Percentiles rank a stretch among this genome's conserved stretches.
These are phyloP conservation scores for Ellobium chinense DNA, from an alignment of 2,888 invertebrate genomes.

Conservation along the genomic window DNA sequence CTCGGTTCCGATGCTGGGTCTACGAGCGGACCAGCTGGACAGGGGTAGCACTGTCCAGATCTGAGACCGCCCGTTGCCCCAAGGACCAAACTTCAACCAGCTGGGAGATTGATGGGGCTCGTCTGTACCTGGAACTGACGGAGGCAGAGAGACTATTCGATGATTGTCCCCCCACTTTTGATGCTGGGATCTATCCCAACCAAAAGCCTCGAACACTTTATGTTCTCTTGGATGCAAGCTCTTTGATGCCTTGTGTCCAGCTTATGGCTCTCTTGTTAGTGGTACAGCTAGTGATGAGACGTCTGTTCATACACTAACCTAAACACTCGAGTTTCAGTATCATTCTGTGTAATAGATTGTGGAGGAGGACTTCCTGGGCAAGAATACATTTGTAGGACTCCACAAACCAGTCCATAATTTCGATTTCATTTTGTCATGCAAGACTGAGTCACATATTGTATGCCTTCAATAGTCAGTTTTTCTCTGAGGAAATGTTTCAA, in stretches of 20 bases:
- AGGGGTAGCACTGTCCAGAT: conserved; percentile 89
- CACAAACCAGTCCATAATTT: too few relatives aligned
- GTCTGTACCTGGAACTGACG: conserved; percentile 90
- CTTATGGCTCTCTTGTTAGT: not conserved
- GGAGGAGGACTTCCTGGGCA: too few relatives aligned
- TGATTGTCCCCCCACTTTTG: conserved; percentile 98
- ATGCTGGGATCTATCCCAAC: conserved; percentile 86
- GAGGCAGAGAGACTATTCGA: conserved; percentile 94
- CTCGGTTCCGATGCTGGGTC: conserved; percentile 97
- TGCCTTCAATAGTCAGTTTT: too few relatives aligned
- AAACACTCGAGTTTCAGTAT: too few relatives aligned
- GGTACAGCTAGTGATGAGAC: not conserved
- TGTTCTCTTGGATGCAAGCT: conserved; percentile 42
- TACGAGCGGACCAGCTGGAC: conserved; percentile 97
- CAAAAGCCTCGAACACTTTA: conserved; percentile 69
- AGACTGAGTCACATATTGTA: too few relatives aligned
- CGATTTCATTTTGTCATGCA: too few relatives aligned
- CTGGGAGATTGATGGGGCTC: conserved; percentile 92
- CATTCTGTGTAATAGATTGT: too few relatives aligned
- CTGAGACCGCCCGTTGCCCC: conserved; percentile 94
- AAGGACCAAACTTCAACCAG: conserved; percentile 93
- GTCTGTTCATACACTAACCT: too few relatives aligned
- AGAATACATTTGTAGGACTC: too few relatives aligned
- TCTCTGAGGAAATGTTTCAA: too few relatives aligned
- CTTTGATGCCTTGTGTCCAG: not conserved